These are phyloP conservation scores for Agelas oroides DNA, from an alignment of 37 sponge, comb jelly and placozoan genomes.

Conservation along the genomic window DNA sequence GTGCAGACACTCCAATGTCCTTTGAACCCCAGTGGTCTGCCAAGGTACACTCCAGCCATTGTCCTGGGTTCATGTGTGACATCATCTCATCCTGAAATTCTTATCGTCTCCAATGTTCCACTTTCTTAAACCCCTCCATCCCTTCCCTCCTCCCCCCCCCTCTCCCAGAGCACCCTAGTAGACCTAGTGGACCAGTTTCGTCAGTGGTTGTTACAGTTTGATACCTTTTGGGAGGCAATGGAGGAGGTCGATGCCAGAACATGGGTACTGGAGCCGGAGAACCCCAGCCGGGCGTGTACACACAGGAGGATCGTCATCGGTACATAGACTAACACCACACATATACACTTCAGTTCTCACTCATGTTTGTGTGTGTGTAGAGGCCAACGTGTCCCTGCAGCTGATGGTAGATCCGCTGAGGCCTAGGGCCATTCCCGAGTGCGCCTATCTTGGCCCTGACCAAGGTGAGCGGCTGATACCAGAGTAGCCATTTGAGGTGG, in stretches of 20 bases:
- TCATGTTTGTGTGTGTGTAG: too few relatives aligned
- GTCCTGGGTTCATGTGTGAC: background rate
- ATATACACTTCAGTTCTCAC: background rate
- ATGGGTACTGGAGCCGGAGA: constrained; percentile 76
- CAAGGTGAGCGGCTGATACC: constrained; percentile 16
- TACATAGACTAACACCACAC: too few relatives aligned
- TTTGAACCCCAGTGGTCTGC: constrained; percentile 48
- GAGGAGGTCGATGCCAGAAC: constrained; percentile 59
- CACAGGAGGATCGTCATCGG: constrained; percentile 74
- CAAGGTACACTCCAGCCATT: background rate
- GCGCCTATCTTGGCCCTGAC: constrained; percentile 64
- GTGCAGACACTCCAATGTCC: constrained; percentile 39
- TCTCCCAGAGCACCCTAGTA: background rate
- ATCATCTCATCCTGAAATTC: too few relatives aligned
- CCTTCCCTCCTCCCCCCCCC: too few relatives aligned
- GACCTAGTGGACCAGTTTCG: constrained; percentile 1
- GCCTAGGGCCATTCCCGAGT: constrained; percentile 40
- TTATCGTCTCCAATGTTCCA: too few relatives aligned
- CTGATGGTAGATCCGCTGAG: constrained; percentile 36
- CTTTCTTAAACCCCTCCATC: too few relatives aligned
- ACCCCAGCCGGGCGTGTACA: constrained; percentile 39
- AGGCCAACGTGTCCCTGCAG: constrained; percentile 38
- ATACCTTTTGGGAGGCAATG: constrained; percentile 64
- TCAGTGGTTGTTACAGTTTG: constrained; percentile 27
- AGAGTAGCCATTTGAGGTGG: background rate